Percentiles rank a stretch among this genome's conserved stretches.
phyloP scores from a whole-genome alignment of 2,113 vertebrate species.

The Eonycteris spelaea region DNA sequence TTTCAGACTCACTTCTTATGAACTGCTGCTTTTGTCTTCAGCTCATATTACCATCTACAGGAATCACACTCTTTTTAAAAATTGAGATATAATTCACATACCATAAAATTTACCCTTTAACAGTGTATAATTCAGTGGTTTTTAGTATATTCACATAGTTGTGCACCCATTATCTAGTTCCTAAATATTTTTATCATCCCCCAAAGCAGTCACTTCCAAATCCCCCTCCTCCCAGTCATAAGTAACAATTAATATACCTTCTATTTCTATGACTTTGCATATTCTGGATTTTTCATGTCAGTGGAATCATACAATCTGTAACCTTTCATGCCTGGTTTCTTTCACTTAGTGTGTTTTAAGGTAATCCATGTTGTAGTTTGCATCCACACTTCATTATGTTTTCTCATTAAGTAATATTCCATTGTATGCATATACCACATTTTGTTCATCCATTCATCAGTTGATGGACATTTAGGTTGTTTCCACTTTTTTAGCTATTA shows the following conservation, averaged over 20 bases:
- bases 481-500: not conserved
- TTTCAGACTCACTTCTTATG: not conserved
- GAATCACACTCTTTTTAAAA: not conserved
- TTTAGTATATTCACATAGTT: not conserved
- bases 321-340: not conserved
- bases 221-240: not conserved
- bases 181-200: not conserved
- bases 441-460: not conserved
- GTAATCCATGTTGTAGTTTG: not conserved
- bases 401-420: not conserved
- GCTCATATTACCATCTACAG: not conserved
- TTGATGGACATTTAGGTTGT: not conserved
- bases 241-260: not conserved
- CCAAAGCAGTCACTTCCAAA: not conserved
- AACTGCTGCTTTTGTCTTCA: not conserved
- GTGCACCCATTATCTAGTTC: not conserved
- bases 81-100: not conserved
- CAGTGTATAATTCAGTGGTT: not conserved
- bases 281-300: not conserved
- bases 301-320: not conserved
- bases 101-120: not conserved
- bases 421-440: not conserved
- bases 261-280: not conserved
- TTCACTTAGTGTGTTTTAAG: not conserved
- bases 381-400: not conserved